Percentiles rank a stretch among this genome's conserved stretches.
Evolutionary conservation across 2,113 vertebrate species (phyloP).

Genomic region (Acanthisitta chloris): DNA sequence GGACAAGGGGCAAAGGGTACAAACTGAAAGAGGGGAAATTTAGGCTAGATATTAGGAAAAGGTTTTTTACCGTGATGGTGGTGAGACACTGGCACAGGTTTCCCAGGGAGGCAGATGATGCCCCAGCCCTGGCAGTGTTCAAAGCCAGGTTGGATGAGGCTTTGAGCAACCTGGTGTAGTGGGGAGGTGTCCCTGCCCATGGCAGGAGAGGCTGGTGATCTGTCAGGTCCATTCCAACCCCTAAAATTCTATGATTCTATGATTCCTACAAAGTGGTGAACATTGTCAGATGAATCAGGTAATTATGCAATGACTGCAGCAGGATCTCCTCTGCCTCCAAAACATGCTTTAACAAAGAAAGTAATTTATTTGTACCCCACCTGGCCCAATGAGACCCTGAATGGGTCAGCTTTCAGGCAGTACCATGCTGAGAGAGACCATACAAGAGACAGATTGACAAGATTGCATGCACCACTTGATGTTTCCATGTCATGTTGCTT

Average conservation of each 20-base stretch:
- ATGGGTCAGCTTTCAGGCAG: background rate
- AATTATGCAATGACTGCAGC: background rate
- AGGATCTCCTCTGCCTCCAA: background rate
- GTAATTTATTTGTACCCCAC: background rate
- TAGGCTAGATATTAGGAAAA: too few species aligned
- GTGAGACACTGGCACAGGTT: too few species aligned
- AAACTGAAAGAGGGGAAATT: too few species aligned
- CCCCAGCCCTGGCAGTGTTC: background rate
- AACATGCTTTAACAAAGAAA: background rate
- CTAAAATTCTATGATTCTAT: background rate
- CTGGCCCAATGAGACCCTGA: background rate
- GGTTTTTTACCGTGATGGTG: too few species aligned
- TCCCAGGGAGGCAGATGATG: too few species aligned
- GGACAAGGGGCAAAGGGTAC: too few species aligned
- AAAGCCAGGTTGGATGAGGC: too few species aligned
- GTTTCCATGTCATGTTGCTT: background rate
- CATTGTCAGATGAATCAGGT: accelerated
- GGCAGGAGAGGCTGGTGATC: background rate
- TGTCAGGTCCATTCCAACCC: background rate
- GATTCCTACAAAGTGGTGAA: background rate
- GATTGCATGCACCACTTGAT: background rate
- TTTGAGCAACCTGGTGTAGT: background rate
- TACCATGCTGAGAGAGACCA: background rate
- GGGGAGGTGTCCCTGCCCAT: background rate
- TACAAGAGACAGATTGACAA: background rate